Conservation (phyloP, 2,888 invertebrate genomes). For the Amblyjoppa proteus region DNA sequence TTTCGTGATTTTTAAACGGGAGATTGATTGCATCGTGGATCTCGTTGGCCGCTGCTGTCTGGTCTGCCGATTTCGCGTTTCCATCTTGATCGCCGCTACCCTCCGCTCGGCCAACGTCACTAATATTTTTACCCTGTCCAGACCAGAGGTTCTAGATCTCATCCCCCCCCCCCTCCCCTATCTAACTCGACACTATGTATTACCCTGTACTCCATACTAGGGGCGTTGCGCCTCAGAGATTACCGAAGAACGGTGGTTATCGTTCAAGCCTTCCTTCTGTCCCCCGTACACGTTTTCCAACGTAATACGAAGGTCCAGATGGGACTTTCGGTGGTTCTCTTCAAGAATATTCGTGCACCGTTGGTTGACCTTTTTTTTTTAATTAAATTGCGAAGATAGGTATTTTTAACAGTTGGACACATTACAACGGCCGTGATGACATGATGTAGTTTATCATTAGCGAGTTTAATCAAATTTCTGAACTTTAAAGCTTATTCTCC, state of each 20-base stretch:
- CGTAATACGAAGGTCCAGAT: not conserved
- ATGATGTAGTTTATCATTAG: no score
- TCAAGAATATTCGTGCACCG: not conserved
- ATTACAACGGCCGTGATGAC: no score
- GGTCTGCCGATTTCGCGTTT: slow-evolving; percentile 72
- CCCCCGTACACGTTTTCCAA: not conserved
- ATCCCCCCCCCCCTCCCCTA: not conserved
- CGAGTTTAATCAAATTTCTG: no score
- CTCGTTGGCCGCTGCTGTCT: slow-evolving; percentile 66
- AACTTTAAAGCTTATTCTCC: no score
- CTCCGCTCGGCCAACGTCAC: slow-evolving; percentile 58
- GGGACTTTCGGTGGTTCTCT: not conserved
- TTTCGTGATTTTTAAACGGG: slow-evolving; percentile 76
- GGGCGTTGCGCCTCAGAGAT: slow-evolving; percentile 1
- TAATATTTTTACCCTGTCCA: slow-evolving; percentile 69
- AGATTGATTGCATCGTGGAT: slow-evolving; percentile 76
- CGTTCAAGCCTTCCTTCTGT: slow-evolving; percentile 3
- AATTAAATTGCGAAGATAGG: no score
- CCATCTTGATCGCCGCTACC: slow-evolving; percentile 72
- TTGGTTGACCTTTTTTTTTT: no score
- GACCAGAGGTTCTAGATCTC: slow-evolving; percentile 53
- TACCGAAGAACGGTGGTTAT: not conserved
- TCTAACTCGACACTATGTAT: slow-evolving; percentile 40
- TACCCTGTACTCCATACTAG: slow-evolving; percentile 5
- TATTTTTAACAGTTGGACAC: no score